These are phyloP conservation scores for Taenaris catops DNA, from an alignment of 2,888 invertebrate species.

Conservation along the genomic window DNA sequence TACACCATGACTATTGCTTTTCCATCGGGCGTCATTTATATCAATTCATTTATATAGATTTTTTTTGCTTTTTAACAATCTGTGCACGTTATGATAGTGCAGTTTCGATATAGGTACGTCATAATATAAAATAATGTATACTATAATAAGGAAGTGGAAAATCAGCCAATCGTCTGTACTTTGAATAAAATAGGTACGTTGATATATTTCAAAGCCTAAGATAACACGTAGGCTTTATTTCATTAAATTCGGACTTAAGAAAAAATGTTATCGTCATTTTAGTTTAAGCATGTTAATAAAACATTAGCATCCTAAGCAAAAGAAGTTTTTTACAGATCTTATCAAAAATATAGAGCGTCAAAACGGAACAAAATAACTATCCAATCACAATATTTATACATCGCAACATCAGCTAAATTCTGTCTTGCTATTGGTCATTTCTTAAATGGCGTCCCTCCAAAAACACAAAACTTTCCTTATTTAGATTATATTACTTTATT, in stretches of 20 bases:
- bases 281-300: too few species aligned
- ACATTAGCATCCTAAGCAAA: slow-evolving; percentile 66
- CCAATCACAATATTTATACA: slow-evolving; percentile 15
- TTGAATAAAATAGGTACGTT: too few species aligned
- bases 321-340: slow-evolving; percentile 24
- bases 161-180: too few species aligned
- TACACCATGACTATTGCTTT: slow-evolving; percentile 19
- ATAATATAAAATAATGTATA: too few species aligned
- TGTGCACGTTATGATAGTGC: slow-evolving; percentile 6
- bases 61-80: slow-evolving; percentile 22
- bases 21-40: slow-evolving; percentile 23
- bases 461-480: slow-evolving; percentile 3
- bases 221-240: too few species aligned
- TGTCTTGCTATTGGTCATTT: slow-evolving; percentile 17
- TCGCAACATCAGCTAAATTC: slow-evolving; percentile 11
- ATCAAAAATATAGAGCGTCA: slow-evolving; percentile 19
- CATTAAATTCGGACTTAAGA: too few species aligned
- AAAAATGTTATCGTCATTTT: too few species aligned
- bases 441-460: slow-evolving; percentile 7
- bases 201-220: too few species aligned
- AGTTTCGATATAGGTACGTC: slow-evolving; percentile 3
- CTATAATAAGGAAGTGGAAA: too few species aligned
- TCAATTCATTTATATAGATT: slow-evolving; percentile 23
- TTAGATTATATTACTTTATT: too few species aligned
- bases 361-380: slow-evolving; percentile 7